Base-by-base conservation (phyloP, 2,888 invertebrate genomes). In the Periphyllus acericola region DNA sequence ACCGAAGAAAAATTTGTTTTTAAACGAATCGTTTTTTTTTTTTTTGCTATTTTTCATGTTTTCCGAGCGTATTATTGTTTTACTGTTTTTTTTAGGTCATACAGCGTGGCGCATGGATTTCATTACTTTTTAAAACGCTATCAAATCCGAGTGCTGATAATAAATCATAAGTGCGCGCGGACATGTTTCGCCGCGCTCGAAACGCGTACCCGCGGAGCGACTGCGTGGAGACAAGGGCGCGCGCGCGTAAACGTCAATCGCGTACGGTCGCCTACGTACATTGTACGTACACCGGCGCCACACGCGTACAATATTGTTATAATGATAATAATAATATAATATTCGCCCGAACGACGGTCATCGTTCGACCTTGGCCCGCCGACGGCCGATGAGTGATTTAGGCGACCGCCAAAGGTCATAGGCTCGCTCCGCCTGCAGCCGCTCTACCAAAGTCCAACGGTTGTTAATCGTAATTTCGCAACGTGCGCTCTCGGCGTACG, bases 301-400 rank as follows among this genome's bases (percentile, higher is more conserved):
- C 52, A 52, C 14, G 5, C 52, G 52, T 52, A 52, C 60, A 21
- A 46, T 46, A 46, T 14, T 46, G 14, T 46, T 46, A 46, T 60
- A 52, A 6, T 17, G 21, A 60, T 21, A 60, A 21, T 60, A n/a
- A n/a, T n/a, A n/a, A n/a, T n/a, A n/a, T n/a, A n/a, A 25, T 60
- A 25, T 60, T 32, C 71, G 32, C 17, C 71, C 17, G 29, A 29
- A 68, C 68, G 68, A 68, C 68, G 29, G 9, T 32, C 17, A 5
- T 17, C 3, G 40, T 29, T 40, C 29, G 46, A 46, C 76, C 46
- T 76, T 76, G 76, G 46, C 19, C 8, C 21, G 60, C 60, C 5
- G 60, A 4, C 55, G 40, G 40, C 46, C 46, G 46, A 76, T 76
- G 46, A 76, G 76, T 76, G 76, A 76, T 76, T 76, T 76, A 76